These are phyloP conservation scores for Camptogramma bilineatum DNA, from an alignment of 2,888 invertebrate genomes.

Conservation along the genomic window DNA sequence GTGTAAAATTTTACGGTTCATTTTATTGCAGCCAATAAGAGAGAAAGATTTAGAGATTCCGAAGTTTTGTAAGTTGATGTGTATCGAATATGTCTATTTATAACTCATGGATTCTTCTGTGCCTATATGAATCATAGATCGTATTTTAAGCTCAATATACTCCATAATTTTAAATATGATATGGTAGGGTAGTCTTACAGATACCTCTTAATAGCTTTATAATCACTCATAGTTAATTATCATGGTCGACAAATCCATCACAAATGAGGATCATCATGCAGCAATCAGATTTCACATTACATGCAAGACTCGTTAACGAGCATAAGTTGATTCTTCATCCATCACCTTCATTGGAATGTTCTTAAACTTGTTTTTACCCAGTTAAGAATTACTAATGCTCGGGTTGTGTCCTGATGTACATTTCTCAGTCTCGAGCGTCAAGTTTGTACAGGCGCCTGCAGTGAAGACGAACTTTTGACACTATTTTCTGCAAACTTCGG, in stretches of 20 bases:
- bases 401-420: constrained; percentile 50
- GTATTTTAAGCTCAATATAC: neutral
- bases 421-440: constrained; percentile 52
- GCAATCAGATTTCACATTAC: constrained; percentile 4
- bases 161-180: too few relatives aligned
- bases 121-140: constrained; percentile 16
- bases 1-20: constrained; percentile 34
- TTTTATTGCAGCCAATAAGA: constrained; percentile 35
- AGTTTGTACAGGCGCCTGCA: constrained; percentile 54
- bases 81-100: constrained; percentile 21
- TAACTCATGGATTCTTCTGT: constrained; percentile 19
- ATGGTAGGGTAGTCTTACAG: neutral
- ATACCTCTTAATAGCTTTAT: neutral
- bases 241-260: neutral
- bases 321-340: constrained; percentile 15
- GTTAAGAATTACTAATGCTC: constrained; percentile 34
- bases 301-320: constrained; percentile 19
- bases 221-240: neutral
- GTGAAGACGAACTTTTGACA: constrained; percentile 67
- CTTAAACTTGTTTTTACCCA: constrained; percentile 34
- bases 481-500: constrained; percentile 72
- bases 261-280: neutral
- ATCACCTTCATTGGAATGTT: constrained; percentile 15
- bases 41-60: constrained; percentile 33
- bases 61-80: constrained; percentile 29